These are phyloP conservation scores for Digitonthophagus gazella DNA, from an alignment of 2,888 invertebrate genomes.

Conservation along the genomic window DNA sequence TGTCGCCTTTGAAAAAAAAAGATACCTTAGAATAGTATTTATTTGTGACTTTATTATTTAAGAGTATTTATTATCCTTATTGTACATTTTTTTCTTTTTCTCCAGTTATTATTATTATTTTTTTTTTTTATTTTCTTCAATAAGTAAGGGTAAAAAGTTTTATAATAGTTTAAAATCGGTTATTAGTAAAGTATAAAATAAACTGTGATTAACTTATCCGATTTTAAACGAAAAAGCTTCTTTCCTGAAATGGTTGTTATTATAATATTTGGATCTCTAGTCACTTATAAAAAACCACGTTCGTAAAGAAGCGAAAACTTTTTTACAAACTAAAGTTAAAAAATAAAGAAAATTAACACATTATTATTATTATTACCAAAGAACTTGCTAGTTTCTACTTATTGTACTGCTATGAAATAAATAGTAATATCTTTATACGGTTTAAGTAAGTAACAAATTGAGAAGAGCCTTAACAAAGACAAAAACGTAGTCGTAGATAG, in stretches of 20 bases:
- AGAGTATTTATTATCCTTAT: background rate
- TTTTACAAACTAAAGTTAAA: too few species aligned
- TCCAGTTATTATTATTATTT: background rate
- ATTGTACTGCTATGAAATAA: background rate
- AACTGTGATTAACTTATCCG: background rate
- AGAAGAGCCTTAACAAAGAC: background rate
- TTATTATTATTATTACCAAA: background rate
- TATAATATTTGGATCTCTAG: background rate
- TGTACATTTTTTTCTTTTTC: too few species aligned
- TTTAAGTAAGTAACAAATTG: background rate
- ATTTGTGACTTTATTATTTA: background rate
- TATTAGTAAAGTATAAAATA: background rate
- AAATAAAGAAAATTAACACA: too few species aligned
- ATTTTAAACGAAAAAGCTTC: background rate
- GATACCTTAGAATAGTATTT: background rate
- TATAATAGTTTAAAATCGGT: background rate
- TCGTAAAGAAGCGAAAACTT: background rate
- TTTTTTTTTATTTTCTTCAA: background rate
- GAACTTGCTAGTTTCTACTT: background rate
- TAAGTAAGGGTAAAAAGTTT: background rate
- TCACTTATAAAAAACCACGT: background rate
- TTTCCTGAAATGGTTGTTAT: background rate
- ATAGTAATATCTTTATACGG: background rate
- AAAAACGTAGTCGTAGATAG: background rate
- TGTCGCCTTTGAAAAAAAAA: slow-evolving; percentile 25